These are phyloP conservation scores for Corbicula japonica DNA, from an alignment of 2,888 invertebrate species.

Conservation along the genomic window DNA sequence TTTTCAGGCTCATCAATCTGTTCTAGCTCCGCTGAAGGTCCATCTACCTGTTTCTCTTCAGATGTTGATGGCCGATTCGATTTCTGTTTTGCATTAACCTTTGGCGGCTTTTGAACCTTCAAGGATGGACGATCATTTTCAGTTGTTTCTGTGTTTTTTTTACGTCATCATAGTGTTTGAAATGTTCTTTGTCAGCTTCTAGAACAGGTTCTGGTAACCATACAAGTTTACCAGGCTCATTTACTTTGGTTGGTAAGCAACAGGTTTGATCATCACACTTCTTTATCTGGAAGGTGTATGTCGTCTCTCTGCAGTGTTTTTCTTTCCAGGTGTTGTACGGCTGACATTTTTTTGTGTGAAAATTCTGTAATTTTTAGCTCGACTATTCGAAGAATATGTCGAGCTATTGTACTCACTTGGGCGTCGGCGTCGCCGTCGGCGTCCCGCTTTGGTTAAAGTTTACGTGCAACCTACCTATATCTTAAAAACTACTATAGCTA, in stretches of 20 bases:
- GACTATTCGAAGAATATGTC: neutral
- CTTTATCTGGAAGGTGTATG: slow-evolving; percentile 55
- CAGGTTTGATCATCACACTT: slow-evolving; percentile 55
- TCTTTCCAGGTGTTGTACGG: slow-evolving; percentile 45
- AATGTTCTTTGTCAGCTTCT: slow-evolving; percentile 43
- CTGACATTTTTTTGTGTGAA: slow-evolving; percentile 22
- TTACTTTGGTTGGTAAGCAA: slow-evolving; percentile 29
- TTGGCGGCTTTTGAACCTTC: slow-evolving; percentile 2
- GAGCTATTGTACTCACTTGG: no score
- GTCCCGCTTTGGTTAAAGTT: no score
- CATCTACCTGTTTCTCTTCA: no score
- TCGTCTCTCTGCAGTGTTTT: slow-evolving; percentile 44
- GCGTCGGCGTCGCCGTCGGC: no score
- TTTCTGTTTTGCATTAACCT: no score
- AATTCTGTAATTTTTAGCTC: slow-evolving; percentile 31
- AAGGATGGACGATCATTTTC: slow-evolving; percentile 49
- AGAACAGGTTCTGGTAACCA: slow-evolving; percentile 63
- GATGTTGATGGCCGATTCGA: no score
- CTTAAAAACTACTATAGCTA: no score
- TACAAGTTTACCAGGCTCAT: neutral
- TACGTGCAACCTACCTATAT: no score
- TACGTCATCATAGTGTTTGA: slow-evolving; percentile 35
- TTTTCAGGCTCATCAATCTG: no score
- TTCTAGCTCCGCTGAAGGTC: no score
- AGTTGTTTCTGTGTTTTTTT: slow-evolving; percentile 6